Conservation (phyloP, 1,140 invertebrate genomes). For the Chlorops oryzae region DNA sequence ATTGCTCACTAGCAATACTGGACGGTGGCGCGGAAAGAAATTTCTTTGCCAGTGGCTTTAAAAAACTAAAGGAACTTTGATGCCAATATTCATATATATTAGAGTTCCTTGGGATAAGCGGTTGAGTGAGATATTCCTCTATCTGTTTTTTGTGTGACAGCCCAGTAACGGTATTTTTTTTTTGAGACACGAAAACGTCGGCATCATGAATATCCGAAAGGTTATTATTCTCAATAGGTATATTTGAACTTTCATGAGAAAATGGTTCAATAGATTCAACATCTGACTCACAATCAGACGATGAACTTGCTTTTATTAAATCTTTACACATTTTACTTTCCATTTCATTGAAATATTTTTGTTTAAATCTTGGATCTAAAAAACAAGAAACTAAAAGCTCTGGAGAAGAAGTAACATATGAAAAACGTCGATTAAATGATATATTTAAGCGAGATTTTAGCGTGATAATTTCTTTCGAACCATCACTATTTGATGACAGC, state of each 20-base stretch:
- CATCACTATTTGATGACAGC: too few species aligned
- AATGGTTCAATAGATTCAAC: neutral
- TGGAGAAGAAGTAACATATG: neutral
- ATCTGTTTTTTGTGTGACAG: constrained; percentile 2
- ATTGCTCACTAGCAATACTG: neutral
- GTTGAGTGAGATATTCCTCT: constrained; percentile 1
- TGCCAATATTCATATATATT: constrained; percentile 10
- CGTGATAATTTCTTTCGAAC: too few species aligned
- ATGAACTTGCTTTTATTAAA: too few species aligned
- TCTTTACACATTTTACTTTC: too few species aligned
- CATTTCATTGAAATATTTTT: neutral
- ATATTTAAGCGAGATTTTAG: too few species aligned
- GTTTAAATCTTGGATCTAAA: constrained; percentile 5
- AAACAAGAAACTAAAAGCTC: neutral
- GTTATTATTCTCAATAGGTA: constrained; percentile 2
- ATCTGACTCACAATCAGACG: constrained; percentile 1
- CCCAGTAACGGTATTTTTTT: constrained; percentile 1
- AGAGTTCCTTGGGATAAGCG: constrained; percentile 3
- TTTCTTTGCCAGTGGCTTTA: constrained; percentile 1
- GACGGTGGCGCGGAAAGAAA: constrained; percentile 2
- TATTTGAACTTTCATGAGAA: neutral
- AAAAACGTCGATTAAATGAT: constrained; percentile 1
- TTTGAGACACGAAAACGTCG: neutral
- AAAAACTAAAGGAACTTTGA: constrained; percentile 1
- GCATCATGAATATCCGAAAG: constrained; percentile 5